Conservation (phyloP, 2,113 vertebrate genomes). For the Peromyscus maniculatus region DNA sequence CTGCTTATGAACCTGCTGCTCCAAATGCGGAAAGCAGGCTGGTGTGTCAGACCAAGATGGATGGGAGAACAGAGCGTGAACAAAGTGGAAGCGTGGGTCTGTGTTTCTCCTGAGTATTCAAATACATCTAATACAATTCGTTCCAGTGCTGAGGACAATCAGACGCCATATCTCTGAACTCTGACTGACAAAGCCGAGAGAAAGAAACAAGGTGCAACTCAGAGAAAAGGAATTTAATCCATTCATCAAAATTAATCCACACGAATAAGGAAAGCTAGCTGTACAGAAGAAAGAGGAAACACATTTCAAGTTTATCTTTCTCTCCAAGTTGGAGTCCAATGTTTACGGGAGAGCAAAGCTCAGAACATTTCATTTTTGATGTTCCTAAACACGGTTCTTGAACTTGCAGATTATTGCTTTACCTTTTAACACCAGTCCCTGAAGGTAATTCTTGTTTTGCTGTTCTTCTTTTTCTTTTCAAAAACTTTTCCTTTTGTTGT, state of each 20-base stretch:
- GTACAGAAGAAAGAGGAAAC: slow-evolving; percentile 72
- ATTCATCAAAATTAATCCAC: slow-evolving; percentile 79
- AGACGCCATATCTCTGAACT: slow-evolving; percentile 71
- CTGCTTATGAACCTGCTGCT: slow-evolving; percentile 57
- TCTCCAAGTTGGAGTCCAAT: slow-evolving; percentile 73
- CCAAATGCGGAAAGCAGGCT: slow-evolving; percentile 39
- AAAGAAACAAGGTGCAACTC: slow-evolving; percentile 71
- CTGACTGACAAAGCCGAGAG: slow-evolving; percentile 72
- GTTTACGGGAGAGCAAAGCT: slow-evolving; percentile 64
- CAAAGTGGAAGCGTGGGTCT: slow-evolving; percentile 70
- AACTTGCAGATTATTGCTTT: slow-evolving; percentile 65
- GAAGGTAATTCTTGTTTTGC: slow-evolving; percentile 38
- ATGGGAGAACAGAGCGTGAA: slow-evolving; percentile 61
- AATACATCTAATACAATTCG: slow-evolving; percentile 69
- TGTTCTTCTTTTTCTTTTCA: not conserved
- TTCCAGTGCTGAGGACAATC: slow-evolving; percentile 65
- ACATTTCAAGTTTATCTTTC: slow-evolving; percentile 61
- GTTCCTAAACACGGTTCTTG: slow-evolving; percentile 74
- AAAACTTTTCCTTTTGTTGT: not conserved
- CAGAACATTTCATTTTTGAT: slow-evolving; percentile 54
- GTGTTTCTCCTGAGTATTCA: slow-evolving; percentile 68
- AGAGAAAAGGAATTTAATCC: slow-evolving; percentile 73
- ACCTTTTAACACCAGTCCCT: not conserved
- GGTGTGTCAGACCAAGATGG: slow-evolving; percentile 1
- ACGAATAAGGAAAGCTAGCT: slow-evolving; percentile 68